These are phyloP conservation scores for Accipiter virgatus DNA, from an alignment of 2,113 vertebrate species.

Conservation along the genomic window DNA sequence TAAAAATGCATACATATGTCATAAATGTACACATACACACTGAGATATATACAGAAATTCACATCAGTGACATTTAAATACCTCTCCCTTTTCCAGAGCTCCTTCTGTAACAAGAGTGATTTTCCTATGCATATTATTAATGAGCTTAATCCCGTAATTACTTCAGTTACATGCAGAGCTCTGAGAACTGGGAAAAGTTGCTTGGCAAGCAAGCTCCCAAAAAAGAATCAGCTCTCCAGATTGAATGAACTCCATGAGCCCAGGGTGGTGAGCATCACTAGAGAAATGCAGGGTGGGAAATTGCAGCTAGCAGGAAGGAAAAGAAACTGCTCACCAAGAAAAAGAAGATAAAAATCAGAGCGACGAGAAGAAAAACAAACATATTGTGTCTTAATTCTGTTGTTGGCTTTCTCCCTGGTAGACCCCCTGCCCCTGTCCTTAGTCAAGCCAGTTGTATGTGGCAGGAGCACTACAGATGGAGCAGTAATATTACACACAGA, in stretches of 20 bases:
- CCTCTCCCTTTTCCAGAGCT: slow-evolving; percentile 10
- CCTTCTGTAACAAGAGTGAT: slow-evolving; percentile 19
- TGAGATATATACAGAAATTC: background rate
- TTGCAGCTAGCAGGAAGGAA: background rate
- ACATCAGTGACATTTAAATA: background rate
- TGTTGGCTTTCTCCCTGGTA: background rate
- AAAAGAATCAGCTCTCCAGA: slow-evolving; percentile 32
- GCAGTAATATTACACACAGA: fast-evolving
- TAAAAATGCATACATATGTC: background rate
- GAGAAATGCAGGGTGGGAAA: slow-evolving; percentile 4
- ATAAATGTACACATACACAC: background rate
- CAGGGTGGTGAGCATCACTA: background rate
- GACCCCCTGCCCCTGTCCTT: background rate
- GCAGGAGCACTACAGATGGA: background rate
- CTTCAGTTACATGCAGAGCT: slow-evolving; percentile 66
- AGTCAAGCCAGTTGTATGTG: background rate
- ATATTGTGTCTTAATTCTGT: background rate
- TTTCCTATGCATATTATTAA: slow-evolving; percentile 71
- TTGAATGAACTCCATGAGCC: background rate
- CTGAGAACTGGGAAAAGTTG: slow-evolving; percentile 68
- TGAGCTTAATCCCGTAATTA: slow-evolving; percentile 69
- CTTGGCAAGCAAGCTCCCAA: slow-evolving; percentile 38
- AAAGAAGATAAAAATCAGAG: slow-evolving; percentile 2
- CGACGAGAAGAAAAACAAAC: slow-evolving; percentile 7
- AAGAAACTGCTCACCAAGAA: background rate